Evolutionary conservation across 2,888 invertebrate genomes (phyloP).

Genomic region (Belgica antarctica): DNA sequence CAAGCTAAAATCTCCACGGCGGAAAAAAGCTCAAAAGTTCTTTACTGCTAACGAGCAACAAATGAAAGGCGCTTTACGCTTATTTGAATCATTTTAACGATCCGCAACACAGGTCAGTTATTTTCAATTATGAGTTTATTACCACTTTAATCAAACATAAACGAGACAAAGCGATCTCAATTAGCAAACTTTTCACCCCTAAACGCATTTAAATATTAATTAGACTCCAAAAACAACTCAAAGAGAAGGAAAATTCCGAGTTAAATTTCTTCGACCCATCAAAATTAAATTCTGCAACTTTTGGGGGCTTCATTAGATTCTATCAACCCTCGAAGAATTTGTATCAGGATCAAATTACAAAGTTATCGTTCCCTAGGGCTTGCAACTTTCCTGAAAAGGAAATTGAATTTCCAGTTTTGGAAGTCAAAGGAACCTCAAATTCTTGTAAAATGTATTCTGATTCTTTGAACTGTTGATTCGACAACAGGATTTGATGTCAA

Average conservation of each 20-base stretch:
- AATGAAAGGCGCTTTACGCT: slow-evolving; percentile 16
- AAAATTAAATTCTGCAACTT: not conserved
- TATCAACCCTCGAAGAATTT: not conserved
- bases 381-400: too few relatives aligned
- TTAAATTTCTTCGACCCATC: not conserved
- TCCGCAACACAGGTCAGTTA: slow-evolving; percentile 22
- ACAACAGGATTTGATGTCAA: too few relatives aligned
- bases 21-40: not conserved
- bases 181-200: not conserved
- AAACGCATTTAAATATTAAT: slow-evolving; percentile 24
- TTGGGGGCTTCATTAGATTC: slow-evolving; percentile 6
- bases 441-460: too few relatives aligned
- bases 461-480: too few relatives aligned
- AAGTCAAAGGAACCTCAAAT: too few relatives aligned
- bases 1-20: too few relatives aligned
- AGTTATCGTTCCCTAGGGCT: too few relatives aligned
- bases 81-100: slow-evolving; percentile 43
- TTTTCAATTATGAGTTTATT: slow-evolving; percentile 22
- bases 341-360: slow-evolving; percentile 31
- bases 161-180: slow-evolving; percentile 22
- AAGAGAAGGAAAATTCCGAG: not conserved
- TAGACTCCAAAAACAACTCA: not conserved
- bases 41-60: slow-evolving; percentile 28
- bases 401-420: not conserved
- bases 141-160: not conserved